phyloP scores from a whole-genome alignment of 2,888 invertebrate genomes.

The Microctonus hyperodae region DNA sequence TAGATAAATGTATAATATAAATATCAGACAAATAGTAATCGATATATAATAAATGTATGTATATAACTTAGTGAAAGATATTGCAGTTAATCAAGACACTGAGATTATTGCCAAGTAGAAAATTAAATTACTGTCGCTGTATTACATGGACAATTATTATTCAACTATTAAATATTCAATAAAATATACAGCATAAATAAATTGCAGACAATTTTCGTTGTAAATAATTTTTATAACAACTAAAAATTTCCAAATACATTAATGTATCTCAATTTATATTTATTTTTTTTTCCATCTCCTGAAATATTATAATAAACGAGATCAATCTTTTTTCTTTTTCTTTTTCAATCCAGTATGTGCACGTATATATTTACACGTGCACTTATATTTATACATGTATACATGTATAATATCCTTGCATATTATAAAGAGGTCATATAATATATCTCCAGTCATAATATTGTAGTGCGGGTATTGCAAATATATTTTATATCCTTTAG shows the following conservation, averaged over 20 bases:
- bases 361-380: too few relatives aligned
- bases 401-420: neutral
- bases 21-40: constrained; percentile 18
- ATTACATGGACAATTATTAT: constrained; percentile 16
- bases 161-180: neutral
- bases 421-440: constrained; percentile 7
- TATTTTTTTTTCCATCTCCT: neutral
- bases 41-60: neutral
- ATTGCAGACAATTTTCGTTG: neutral
- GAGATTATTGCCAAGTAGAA: neutral
- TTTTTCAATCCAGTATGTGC: neutral
- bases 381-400: too few relatives aligned
- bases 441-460: constrained; percentile 3
- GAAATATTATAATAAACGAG: neutral
- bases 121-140: neutral
- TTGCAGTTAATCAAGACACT: constrained; percentile 13
- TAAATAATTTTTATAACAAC: neutral
- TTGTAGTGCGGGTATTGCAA: neutral
- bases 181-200: neutral
- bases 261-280: neutral
- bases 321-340: neutral
- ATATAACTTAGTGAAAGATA: neutral
- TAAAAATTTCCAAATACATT: neutral
- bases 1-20: neutral
- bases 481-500: constrained; percentile 4